These are phyloP conservation scores for Belonocnema kinseyi DNA, from an alignment of 1,140 invertebrate genomes.

Conservation along the genomic window DNA sequence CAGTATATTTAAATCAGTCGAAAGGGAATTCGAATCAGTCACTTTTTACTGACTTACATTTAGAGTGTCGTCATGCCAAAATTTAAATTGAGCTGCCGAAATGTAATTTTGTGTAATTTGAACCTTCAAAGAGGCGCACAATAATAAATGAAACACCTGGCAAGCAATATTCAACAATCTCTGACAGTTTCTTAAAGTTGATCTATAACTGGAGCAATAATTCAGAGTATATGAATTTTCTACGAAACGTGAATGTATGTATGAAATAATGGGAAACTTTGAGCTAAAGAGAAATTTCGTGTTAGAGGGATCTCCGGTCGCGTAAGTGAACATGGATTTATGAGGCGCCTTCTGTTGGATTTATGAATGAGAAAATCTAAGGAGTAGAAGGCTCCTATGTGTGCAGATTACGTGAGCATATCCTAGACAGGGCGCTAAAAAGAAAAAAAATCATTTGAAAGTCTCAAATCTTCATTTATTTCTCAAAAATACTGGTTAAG, in stretches of 20 bases:
- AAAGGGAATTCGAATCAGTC: too few relatives aligned
- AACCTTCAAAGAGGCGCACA: too few relatives aligned
- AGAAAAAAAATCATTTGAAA: background rate
- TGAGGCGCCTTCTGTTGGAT: conserved; percentile 15
- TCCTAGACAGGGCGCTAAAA: background rate
- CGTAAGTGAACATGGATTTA: conserved; percentile 25
- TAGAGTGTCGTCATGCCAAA: too few relatives aligned
- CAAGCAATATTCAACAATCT: too few relatives aligned
- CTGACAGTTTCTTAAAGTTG: too few relatives aligned
- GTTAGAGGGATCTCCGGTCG: conserved; percentile 25
- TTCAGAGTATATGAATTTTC: background rate
- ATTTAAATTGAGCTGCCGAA: too few relatives aligned
- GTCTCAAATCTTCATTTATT: too few relatives aligned
- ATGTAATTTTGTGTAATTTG: too few relatives aligned
- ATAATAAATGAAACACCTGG: too few relatives aligned
- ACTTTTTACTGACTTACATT: too few relatives aligned
- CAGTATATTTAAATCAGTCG: too few relatives aligned
- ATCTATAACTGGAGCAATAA: background rate
- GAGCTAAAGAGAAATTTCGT: conserved; percentile 25
- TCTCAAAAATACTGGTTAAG: too few relatives aligned
- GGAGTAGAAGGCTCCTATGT: background rate
- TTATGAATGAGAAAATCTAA: conserved; percentile 27
- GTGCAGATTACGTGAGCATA: background rate
- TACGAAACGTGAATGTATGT: background rate
- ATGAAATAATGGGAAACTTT: conserved; percentile 12